Evolutionary conservation across 2,797 vertebrate species (phyloP).

Genomic region (Amphiprion clarkii): DNA sequence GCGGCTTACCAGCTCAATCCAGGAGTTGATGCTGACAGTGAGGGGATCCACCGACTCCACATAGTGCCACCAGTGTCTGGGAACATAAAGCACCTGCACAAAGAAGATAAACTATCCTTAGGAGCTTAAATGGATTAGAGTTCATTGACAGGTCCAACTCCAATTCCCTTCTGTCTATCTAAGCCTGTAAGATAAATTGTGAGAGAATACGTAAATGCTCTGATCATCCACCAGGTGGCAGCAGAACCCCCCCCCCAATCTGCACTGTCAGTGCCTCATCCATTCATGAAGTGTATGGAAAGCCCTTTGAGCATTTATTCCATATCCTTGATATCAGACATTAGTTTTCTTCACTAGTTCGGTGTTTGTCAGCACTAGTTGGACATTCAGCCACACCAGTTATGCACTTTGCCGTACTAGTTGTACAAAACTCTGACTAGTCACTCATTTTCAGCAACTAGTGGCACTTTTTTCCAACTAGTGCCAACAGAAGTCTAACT

Average conservation of each 20-base stretch:
- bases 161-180: neutral
- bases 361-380: too few species aligned
- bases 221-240: slow-evolving; percentile 74
- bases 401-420: too few species aligned
- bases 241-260: slow-evolving; percentile 38
- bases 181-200: neutral
- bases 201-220: accelerated
- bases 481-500: too few species aligned
- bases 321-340: too few species aligned
- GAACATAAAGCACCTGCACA: slow-evolving; percentile 92
- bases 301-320: too few species aligned
- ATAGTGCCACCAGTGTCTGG: slow-evolving; percentile 98
- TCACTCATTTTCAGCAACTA: too few species aligned
- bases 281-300: slow-evolving; percentile 13
- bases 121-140: neutral
- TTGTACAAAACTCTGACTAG: too few species aligned
- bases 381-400: too few species aligned
- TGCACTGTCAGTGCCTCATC: neutral
- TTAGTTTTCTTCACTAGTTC: too few species aligned
- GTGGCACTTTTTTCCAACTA: too few species aligned
- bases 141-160: neutral
- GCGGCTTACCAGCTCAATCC: slow-evolving; percentile 93
- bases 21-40: slow-evolving; percentile 96
- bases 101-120: neutral
- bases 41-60: slow-evolving; percentile 95